A percentile compares a stretch with the other conserved stretches of the same genome.
These are phyloP conservation scores for Pocillopora verrucosa DNA, from an alignment of 64 coral and sea anemone species.

Conservation along the genomic window DNA sequence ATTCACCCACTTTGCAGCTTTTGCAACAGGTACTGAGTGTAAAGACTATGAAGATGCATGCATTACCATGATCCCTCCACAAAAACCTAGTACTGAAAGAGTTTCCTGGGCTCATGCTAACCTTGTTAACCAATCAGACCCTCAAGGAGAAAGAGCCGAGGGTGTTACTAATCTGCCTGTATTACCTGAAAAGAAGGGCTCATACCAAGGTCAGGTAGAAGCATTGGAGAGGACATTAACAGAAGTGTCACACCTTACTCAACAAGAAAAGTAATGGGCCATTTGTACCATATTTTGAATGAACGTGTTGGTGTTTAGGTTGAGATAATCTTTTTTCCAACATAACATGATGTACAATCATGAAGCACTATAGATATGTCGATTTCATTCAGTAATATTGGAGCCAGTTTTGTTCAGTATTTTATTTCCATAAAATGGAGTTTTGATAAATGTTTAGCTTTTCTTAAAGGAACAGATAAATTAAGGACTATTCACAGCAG, in stretches of 20 bases:
- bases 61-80: slow-evolving; percentile 24
- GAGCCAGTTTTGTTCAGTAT: too few relatives aligned
- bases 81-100: slow-evolving; percentile 33
- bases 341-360: too few relatives aligned
- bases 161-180: neutral
- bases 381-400: too few relatives aligned
- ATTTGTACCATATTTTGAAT: neutral
- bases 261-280: neutral
- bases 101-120: slow-evolving; percentile 25
- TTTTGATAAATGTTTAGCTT: too few relatives aligned
- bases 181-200: slow-evolving; percentile 17
- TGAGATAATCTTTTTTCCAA: too few relatives aligned
- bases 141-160: slow-evolving; percentile 7
- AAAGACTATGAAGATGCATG: slow-evolving; percentile 5
- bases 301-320: neutral
- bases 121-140: slow-evolving; percentile 21
- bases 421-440: too few relatives aligned
- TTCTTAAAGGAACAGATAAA: too few relatives aligned
- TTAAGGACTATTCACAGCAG: too few relatives aligned
- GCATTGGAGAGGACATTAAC: slow-evolving; percentile 28
- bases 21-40: neutral
- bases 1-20: slow-evolving; percentile 34
- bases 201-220: neutral
- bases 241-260: slow-evolving; percentile 9
- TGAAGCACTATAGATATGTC: too few relatives aligned